Base-by-base conservation (phyloP, 2,113 vertebrate species). In the Stercorarius parasiticus region DNA sequence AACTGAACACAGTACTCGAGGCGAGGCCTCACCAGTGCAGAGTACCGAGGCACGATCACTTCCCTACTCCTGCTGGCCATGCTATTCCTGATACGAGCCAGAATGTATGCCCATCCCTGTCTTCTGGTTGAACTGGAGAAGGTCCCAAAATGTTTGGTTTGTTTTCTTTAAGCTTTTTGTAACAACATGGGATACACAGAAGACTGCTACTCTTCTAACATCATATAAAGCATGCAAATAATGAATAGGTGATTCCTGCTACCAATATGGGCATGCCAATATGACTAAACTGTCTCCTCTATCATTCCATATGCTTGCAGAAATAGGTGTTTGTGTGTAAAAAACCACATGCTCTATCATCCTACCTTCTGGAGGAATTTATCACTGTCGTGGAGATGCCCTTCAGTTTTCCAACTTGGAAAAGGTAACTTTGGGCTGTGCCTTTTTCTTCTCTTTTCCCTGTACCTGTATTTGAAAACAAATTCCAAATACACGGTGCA, bases 231-330 rank as follows among this genome's bases (percentile, higher is more conserved):
- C 16, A 45, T 4, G 1, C 36, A 86, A 59, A 59, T 25, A 91
- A 62, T 64, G 29, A 49, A 23, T n/a, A 66, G 23, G 15, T 73
- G 34, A 83, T 32, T 84, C 6, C 43, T 72, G 21, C 10, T 66
- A 38, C 23, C 12, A 73, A 55, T 47, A 43, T 1, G 9, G 8
- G 2, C 6, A 2, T 58, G 16, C 3, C 32, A 70, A 0, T 20
- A 6, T 23, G 27, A 36, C 13, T 40, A 23, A 79, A 77, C 11
- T 58, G 32, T 6, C 20, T 91, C 45, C 11, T 79, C 11, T 21
- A 0, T 14, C 26, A 32, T 26, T 87, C 38, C 6, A 13, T 32
- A 22, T 6, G 8, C 11, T 47, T 81, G 38, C 10, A 86, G 45
- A 67, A 93, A 47, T 55, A 18, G 0, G 5, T 43, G 3, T 52